These are phyloP conservation scores for Pissodes strobi DNA, from an alignment of 1,140 invertebrate species.

Conservation along the genomic window DNA sequence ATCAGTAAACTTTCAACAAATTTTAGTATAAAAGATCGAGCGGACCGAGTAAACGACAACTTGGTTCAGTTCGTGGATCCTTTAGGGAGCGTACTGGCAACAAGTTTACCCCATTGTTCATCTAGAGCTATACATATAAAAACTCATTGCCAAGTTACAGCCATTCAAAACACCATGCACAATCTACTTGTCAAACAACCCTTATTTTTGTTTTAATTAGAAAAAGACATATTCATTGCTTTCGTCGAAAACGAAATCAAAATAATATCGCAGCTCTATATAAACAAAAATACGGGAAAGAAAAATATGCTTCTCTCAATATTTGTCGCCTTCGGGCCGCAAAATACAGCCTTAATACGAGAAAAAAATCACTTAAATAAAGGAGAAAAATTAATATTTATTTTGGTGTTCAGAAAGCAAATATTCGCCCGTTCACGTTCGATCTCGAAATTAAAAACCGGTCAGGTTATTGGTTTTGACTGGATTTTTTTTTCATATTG, in stretches of 20 bases:
- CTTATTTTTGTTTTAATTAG: too few relatives aligned
- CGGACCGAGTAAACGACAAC: too few relatives aligned
- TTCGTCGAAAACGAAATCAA: slow-evolving; percentile 1
- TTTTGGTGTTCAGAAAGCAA: slow-evolving; percentile 8
- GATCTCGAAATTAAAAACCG: slow-evolving; percentile 11
- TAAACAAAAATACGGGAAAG: neutral
- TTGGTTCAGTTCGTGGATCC: too few relatives aligned
- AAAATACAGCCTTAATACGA: slow-evolving; percentile 10
- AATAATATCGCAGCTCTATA: neutral
- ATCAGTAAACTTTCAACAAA: too few relatives aligned
- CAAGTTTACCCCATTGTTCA: too few relatives aligned
- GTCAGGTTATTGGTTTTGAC: slow-evolving; percentile 8
- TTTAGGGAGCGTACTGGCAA: too few relatives aligned
- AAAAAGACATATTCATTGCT: too few relatives aligned
- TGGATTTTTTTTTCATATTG: neutral
- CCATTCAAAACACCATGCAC: too few relatives aligned
- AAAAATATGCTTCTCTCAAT: slow-evolving; percentile 7
- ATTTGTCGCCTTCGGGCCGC: slow-evolving; percentile 12
- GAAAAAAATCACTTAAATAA: slow-evolving; percentile 3
- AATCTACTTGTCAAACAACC: too few relatives aligned
- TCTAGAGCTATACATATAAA: too few relatives aligned
- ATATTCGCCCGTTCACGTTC: slow-evolving; percentile 6
- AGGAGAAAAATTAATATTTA: slow-evolving; percentile 19
- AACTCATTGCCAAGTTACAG: too few relatives aligned
- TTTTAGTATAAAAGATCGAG: too few relatives aligned